A percentile compares a stretch with the other conserved stretches of the same genome.
Evolutionary conservation across 2,113 vertebrate species (phyloP).

Genomic region (Aix galericulata): DNA sequence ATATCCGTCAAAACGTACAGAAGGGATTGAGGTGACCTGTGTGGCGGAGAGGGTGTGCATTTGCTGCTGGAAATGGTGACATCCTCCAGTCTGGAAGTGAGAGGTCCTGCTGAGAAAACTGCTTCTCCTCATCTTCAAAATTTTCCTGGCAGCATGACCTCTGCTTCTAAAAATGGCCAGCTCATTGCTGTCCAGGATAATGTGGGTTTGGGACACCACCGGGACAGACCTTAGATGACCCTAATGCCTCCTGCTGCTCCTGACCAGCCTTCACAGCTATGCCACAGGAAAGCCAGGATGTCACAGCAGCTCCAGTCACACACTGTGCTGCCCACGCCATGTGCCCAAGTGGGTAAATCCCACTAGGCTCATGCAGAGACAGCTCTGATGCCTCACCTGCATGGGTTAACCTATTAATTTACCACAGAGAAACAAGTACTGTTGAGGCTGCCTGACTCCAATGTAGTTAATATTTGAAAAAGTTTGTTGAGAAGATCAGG

Average conservation of each 20-base stretch:
- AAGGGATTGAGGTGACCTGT: background rate
- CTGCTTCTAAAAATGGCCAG: background rate
- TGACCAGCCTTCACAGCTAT: background rate
- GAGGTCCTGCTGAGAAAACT: background rate
- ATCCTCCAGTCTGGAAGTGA: background rate
- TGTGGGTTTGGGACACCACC: background rate
- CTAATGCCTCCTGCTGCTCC: background rate
- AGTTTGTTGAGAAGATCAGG: background rate
- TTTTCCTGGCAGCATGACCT: background rate
- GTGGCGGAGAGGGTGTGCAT: background rate
- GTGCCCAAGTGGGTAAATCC: accelerated
- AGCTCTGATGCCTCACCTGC: background rate
- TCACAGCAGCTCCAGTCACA: accelerated
- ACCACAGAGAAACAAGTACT: background rate
- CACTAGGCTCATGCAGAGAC: accelerated
- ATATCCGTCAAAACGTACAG: background rate
- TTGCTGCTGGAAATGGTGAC: background rate
- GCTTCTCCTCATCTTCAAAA: background rate
- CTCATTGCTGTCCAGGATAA: background rate
- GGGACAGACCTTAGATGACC: background rate
- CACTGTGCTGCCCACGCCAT: accelerated
- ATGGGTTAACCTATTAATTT: background rate
- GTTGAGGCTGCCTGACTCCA: background rate
- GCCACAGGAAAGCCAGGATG: accelerated
- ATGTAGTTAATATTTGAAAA: background rate